phyloP scores from a whole-genome alignment of 2,113 vertebrate genomes.

The Felis catus region DNA sequence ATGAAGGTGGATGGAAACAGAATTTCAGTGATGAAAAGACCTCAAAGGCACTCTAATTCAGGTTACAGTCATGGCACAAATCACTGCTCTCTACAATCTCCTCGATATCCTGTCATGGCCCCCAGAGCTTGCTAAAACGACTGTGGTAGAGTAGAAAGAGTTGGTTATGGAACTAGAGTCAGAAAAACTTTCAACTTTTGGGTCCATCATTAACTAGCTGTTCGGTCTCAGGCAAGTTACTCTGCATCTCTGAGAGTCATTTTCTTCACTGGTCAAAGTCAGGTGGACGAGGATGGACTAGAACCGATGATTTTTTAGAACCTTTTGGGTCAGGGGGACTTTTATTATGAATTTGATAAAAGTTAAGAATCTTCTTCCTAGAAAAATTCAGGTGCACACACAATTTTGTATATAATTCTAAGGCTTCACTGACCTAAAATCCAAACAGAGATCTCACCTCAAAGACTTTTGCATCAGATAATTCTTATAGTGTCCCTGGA shows the following conservation, averaged over 20 bases:
- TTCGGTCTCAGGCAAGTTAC: background rate
- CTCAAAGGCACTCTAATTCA: conserved; percentile 21
- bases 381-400: background rate
- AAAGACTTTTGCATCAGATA: background rate
- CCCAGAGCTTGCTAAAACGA: conserved; percentile 24
- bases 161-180: background rate
- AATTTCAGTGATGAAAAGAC: conserved; percentile 28
- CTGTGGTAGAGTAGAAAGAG: background rate
- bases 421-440: background rate
- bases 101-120: background rate
- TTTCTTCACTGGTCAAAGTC: background rate
- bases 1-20: background rate
- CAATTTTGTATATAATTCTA: conserved; percentile 1
- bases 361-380: conserved; percentile 3
- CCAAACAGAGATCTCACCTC: conserved; percentile 27
- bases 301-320: conserved; percentile 13
- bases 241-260: background rate
- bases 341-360: conserved; percentile 34
- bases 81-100: background rate
- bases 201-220: background rate
- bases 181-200: conserved; percentile 9
- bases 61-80: background rate
- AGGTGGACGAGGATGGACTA: background rate
- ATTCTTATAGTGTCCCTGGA: background rate
- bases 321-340: background rate